These are phyloP conservation scores for Hemitrygon akajei DNA, from an alignment of 2,797 vertebrate genomes.

Conservation along the genomic window DNA sequence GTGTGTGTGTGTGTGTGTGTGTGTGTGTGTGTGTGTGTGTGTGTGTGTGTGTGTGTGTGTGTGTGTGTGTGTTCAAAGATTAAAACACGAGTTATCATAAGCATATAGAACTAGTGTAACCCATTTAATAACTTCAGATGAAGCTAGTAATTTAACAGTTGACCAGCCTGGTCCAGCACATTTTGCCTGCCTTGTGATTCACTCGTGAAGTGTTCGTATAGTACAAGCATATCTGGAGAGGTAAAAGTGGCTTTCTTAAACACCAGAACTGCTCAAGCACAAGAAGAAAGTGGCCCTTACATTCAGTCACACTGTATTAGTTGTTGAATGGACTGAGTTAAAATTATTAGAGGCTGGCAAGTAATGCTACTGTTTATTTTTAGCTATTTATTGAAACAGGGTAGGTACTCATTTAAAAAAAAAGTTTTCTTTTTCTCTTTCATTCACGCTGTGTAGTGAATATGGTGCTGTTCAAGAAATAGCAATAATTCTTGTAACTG, in stretches of 20 bases:
- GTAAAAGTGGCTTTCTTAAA: background rate
- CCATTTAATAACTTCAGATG: background rate
- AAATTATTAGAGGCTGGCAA: background rate
- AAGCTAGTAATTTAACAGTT: background rate
- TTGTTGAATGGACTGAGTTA: background rate
- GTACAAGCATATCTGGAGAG: background rate
- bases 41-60: background rate
- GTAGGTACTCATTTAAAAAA: background rate
- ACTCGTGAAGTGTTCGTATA: background rate
- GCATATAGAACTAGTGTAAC: background rate
- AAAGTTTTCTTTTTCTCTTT: background rate
- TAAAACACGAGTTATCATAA: background rate
- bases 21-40: background rate
- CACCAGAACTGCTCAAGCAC: background rate
- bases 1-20: background rate
- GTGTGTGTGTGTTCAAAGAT: background rate
- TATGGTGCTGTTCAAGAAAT: background rate
- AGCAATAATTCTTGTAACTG: background rate
- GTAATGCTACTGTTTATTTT: background rate
- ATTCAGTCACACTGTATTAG: background rate
- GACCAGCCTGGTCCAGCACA: background rate
- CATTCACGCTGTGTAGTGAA: background rate
- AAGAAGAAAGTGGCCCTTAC: background rate
- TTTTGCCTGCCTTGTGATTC: background rate
- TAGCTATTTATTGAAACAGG: background rate